Evolutionary conservation across 2,797 vertebrate genomes (phyloP).

Genomic region (Hippopotamyrus pictus): DNA sequence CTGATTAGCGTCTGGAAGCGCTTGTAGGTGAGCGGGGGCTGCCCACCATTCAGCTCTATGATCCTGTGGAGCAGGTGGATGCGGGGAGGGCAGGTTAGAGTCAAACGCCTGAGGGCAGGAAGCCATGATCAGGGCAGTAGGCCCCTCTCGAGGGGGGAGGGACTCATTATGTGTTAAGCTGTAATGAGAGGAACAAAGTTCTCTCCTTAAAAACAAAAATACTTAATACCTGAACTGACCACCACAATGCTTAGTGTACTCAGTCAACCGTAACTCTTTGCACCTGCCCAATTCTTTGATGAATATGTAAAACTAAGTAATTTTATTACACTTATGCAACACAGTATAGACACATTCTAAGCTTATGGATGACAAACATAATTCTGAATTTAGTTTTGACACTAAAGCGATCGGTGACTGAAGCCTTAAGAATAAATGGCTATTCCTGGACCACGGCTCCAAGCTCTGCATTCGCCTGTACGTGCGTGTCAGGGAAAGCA

Average conservation of each 20-base stretch:
- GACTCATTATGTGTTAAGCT: background rate
- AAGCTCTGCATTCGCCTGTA: background rate
- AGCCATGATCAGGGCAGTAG: background rate
- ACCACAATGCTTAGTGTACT: background rate
- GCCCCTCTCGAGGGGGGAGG: background rate
- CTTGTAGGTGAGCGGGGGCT: slow-evolving; percentile 48
- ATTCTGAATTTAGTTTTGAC: background rate
- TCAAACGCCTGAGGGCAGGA: background rate
- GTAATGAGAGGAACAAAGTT: background rate
- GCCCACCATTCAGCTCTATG: slow-evolving; percentile 42
- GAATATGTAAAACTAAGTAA: background rate
- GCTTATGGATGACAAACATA: background rate
- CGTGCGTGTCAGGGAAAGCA: background rate
- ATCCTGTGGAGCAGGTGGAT: slow-evolving; percentile 29
- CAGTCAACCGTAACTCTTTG: background rate
- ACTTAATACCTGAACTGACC: background rate
- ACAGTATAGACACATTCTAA: background rate
- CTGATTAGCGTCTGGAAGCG: slow-evolving; percentile 46
- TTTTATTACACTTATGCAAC: background rate
- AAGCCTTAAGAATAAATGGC: background rate
- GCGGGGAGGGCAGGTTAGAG: background rate
- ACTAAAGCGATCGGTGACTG: background rate
- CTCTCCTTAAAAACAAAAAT: background rate
- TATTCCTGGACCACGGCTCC: background rate
- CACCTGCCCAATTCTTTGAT: background rate